Evolutionary conservation across 2,888 invertebrate genomes (phyloP).

Genomic region (Thymelicus acteon): DNA sequence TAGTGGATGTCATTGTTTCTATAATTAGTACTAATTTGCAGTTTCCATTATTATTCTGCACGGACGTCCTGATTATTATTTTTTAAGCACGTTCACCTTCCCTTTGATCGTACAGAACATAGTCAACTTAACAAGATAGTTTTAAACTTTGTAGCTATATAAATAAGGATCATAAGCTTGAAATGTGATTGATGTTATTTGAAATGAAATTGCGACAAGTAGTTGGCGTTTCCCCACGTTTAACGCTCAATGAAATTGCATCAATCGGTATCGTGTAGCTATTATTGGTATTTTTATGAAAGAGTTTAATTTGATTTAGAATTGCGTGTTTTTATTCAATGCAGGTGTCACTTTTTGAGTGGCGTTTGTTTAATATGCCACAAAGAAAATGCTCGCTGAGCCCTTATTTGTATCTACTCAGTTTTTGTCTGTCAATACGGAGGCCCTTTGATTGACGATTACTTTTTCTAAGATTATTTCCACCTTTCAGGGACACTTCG

Average conservation of each 20-base stretch:
- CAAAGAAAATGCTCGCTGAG: slow-evolving; percentile 4
- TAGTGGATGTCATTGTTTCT: slow-evolving; percentile 74
- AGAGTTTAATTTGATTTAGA: slow-evolving; percentile 67
- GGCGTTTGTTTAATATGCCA: slow-evolving; percentile 25
- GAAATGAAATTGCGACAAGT: slow-evolving; percentile 61
- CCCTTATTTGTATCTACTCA: slow-evolving; percentile 11
- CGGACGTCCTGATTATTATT: slow-evolving; percentile 59
- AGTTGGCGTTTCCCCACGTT: slow-evolving; percentile 78
- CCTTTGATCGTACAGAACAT: slow-evolving; percentile 57
- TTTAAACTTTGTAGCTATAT: slow-evolving; percentile 55
- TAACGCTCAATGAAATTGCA: slow-evolving; percentile 80
- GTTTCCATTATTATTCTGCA: slow-evolving; percentile 77
- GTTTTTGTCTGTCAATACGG: slow-evolving; percentile 5
- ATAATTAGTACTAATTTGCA: slow-evolving; percentile 81
- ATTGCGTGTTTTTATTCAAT: slow-evolving; percentile 61
- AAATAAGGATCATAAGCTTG: slow-evolving; percentile 53
- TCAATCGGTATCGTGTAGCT: slow-evolving; percentile 75
- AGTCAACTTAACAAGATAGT: slow-evolving; percentile 47
- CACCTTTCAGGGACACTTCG: slow-evolving; percentile 91
- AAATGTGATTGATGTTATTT: slow-evolving; percentile 51
- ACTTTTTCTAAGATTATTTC: slow-evolving; percentile 34
- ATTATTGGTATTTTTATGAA: slow-evolving; percentile 79
- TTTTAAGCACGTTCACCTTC: slow-evolving; percentile 70
- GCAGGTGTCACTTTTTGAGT: slow-evolving; percentile 60
- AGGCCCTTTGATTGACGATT: neutral